Evolutionary conservation across 2,888 invertebrate genomes (phyloP).

Genomic region (Drosophila paracracens): DNA sequence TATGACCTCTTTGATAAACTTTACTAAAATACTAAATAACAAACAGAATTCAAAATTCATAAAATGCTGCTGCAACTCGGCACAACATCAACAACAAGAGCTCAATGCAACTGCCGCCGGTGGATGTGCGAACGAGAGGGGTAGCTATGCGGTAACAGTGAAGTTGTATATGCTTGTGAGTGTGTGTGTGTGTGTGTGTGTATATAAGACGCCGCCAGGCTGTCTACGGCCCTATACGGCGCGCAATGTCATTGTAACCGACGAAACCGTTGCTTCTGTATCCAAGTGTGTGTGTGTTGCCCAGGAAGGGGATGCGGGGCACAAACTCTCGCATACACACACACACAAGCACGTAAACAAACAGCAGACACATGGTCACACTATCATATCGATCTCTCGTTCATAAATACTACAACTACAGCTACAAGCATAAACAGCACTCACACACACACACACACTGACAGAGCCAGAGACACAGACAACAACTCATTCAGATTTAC

Average conservation of each 20-base stretch:
- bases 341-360: slow-evolving; percentile 36
- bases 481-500: slow-evolving; percentile 56
- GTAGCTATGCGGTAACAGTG: slow-evolving; percentile 71
- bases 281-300: slow-evolving; percentile 21
- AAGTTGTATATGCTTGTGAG: slow-evolving; percentile 51
- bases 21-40: slow-evolving; percentile 51
- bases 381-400: slow-evolving; percentile 72
- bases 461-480: background rate
- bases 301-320: slow-evolving; percentile 29
- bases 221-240: slow-evolving; percentile 68
- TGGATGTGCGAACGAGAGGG: slow-evolving; percentile 24
- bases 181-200: slow-evolving; percentile 22
- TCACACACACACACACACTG: background rate
- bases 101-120: slow-evolving; percentile 49
- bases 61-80: slow-evolving; percentile 40
- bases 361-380: slow-evolving; percentile 66
- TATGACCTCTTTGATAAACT: slow-evolving; percentile 35
- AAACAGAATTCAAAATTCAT: slow-evolving; percentile 24
- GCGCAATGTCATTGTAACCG: slow-evolving; percentile 71
- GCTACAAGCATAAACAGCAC: slow-evolving; percentile 23
- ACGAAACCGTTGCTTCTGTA: slow-evolving; percentile 65
- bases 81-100: slow-evolving; percentile 36
- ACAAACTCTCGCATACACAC: slow-evolving; percentile 40
- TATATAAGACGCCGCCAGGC: slow-evolving; percentile 68
- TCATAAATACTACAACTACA: slow-evolving; percentile 55